Evolutionary conservation across 2,113 vertebrate genomes (phyloP).

Genomic region (Chaenogobius annularis): DNA sequence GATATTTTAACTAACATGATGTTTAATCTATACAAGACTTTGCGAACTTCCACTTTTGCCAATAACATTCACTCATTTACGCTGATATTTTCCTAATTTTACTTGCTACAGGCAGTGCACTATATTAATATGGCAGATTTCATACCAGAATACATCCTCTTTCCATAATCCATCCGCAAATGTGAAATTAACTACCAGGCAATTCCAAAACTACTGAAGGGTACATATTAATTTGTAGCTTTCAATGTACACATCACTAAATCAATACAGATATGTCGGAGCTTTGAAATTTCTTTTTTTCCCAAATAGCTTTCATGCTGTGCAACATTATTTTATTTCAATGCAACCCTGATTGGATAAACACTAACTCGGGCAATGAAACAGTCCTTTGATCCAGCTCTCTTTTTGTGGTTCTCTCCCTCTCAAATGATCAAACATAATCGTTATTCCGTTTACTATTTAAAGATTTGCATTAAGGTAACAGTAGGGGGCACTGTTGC

Average conservation of each 20-base stretch:
- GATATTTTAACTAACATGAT: neutral
- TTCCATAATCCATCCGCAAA: neutral
- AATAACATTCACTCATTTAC: neutral
- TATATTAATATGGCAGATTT: neutral
- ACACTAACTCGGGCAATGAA: conserved; percentile 15
- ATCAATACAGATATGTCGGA: neutral
- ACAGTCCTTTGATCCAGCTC: conserved; percentile 22
- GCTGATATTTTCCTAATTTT: neutral
- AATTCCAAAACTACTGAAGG: neutral
- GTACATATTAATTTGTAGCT: neutral
- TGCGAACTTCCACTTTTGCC: neutral
- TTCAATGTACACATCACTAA: neutral
- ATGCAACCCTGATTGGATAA: conserved; percentile 35
- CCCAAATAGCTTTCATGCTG: conserved; percentile 16
- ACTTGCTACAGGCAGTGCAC: neutral
- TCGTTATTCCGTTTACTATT: conserved; percentile 6
- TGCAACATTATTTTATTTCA: conserved; percentile 14
- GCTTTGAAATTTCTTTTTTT: neutral
- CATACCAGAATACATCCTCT: neutral
- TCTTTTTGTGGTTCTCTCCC: neutral
- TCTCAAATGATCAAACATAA: conserved; percentile 17
- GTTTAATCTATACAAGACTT: neutral
- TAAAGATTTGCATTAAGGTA: neutral
- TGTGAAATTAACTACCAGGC: neutral
- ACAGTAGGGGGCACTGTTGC: conserved; percentile 64